Percentiles rank a stretch among this genome's conserved stretches.
These are phyloP conservation scores for Acipenser oxyrinchus DNA, from an alignment of 2,797 vertebrate genomes.

Conservation along the genomic window DNA sequence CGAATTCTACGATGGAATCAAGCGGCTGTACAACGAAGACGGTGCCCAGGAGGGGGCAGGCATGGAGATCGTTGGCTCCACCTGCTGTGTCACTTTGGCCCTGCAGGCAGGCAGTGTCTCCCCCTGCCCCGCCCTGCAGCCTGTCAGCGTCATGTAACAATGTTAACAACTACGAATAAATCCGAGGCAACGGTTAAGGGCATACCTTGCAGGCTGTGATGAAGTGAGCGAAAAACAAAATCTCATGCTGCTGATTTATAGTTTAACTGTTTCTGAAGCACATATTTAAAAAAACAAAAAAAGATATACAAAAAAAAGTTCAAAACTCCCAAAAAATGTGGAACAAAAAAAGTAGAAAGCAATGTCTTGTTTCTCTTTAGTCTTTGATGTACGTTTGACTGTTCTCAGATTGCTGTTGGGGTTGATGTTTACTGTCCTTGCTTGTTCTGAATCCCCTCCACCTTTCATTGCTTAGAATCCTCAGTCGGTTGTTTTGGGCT, in stretches of 20 bases:
- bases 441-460: constrained; percentile 2
- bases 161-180: constrained; percentile 17
- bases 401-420: constrained; percentile 26
- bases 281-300: constrained; percentile 50
- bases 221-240: constrained; percentile 50
- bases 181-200: constrained; percentile 30
- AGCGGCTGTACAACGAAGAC: constrained; percentile 92
- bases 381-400: constrained; percentile 4
- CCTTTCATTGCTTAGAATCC: constrained; percentile 14
- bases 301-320: constrained; percentile 42
- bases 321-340: constrained; percentile 41
- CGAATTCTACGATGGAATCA: constrained; percentile 92
- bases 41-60: constrained; percentile 50
- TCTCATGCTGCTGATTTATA: constrained; percentile 54
- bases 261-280: constrained; percentile 54
- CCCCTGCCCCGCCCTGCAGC: constrained; percentile 84
- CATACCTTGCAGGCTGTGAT: constrained; percentile 53
- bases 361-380: constrained; percentile 33
- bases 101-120: constrained; percentile 67
- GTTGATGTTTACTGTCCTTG: constrained; percentile 33
- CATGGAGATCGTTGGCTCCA: constrained; percentile 44
- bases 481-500: not conserved
- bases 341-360: constrained; percentile 55
- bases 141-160: constrained; percentile 72
- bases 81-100: constrained; percentile 51